Percentiles rank a stretch among this genome's conserved stretches.
Evolutionary conservation across 2,113 vertebrate species (phyloP).

Genomic region (Mirounga angustirostris): DNA sequence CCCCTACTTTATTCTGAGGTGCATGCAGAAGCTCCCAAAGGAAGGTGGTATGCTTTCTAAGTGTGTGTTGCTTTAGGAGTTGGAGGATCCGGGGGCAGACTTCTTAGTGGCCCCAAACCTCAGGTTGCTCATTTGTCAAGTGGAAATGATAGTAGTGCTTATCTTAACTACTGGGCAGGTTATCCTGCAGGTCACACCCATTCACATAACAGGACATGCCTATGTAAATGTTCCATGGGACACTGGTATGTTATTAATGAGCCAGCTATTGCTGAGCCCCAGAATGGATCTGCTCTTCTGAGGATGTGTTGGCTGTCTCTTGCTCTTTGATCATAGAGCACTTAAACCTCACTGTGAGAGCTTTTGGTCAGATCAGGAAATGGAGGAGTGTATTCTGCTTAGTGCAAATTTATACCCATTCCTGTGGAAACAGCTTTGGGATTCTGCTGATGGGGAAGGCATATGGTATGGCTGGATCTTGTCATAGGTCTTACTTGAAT

Average conservation of each 20-base stretch:
- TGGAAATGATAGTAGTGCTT: neutral
- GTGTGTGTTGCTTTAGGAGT: neutral
- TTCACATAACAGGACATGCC: neutral
- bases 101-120: neutral
- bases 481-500: neutral
- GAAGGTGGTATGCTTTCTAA: neutral
- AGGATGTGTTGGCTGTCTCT: neutral
- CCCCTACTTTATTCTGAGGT: neutral
- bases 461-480: neutral
- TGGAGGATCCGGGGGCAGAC: neutral
- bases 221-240: neutral
- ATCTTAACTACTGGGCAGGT: slow-evolving; percentile 30
- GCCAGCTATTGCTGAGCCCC: neutral
- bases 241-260: neutral
- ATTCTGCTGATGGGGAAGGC: neutral
- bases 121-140: slow-evolving; percentile 26
- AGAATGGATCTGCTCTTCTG: neutral
- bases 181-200: slow-evolving; percentile 12
- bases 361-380: slow-evolving; percentile 15
- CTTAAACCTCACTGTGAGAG: neutral
- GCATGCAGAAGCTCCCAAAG: neutral
- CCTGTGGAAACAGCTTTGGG: neutral
- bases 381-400: neutral
- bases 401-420: neutral
- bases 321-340: neutral